Base-by-base conservation (phyloP, 2,797 vertebrate species). In the Anomalospiza imberbis region DNA sequence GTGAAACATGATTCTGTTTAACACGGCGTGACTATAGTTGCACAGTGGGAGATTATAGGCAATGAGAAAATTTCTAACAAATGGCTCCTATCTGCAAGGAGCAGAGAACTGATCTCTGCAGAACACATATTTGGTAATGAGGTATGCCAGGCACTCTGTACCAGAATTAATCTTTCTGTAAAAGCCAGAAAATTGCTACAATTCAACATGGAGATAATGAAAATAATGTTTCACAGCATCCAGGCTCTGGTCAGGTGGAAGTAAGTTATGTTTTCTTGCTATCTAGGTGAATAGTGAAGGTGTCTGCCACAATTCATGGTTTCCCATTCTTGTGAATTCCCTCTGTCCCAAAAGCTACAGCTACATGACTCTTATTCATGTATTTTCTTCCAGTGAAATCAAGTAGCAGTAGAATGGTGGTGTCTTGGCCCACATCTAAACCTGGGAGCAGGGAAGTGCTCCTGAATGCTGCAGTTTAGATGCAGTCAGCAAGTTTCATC, bases 21-120 rank as follows among this genome's bases (percentile, higher is more conserved):
- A 90, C 63, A 58, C 1, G 1, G 77, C 9, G 3, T 84, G 85
- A 90, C 63, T 92, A 31, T 28, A 89, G 74, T 12, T 85, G 90
- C 62, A 72, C 77, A 71, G 81, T 70, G 38, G 74, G 57, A 89
- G 72, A 90, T 70, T 42, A 80, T 4, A 65, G 15, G 80, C 71
- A 94, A 67, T 61, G 55, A 88, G 89, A 94, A 89, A 71, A 85
- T 68, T 77, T 92, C 68, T 89, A 91, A 89, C 70, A 93, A 95
- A 92, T 80, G 42, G 15, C 32, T 92, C 31, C 79, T 57, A 54
- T 88, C 65, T 67, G 71, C 72, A 91, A 73, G 82, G 88, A 94
- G 80, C 54, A 79, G 53, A 88, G 84, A 90, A 87, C 55, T 55
- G 84, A 91, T 94, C 72, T 92, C 76, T 82, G 57, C 71, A 89